These are phyloP conservation scores for Desmodus rotundus DNA, from an alignment of 2,113 vertebrate genomes.

Conservation along the genomic window DNA sequence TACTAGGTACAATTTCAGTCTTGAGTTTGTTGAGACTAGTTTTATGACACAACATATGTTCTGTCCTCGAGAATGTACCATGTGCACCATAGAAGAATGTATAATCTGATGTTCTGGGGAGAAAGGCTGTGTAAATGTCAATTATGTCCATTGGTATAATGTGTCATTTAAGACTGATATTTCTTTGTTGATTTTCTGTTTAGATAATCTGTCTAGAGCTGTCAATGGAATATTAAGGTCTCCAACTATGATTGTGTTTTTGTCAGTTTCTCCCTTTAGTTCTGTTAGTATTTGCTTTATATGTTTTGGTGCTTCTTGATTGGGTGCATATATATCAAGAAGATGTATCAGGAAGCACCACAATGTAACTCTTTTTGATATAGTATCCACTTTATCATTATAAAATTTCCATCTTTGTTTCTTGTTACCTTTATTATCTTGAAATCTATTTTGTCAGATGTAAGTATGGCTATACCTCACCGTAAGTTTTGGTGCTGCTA, in stretches of 20 bases:
- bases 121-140: not conserved
- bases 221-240: not conserved
- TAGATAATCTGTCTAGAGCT: not conserved
- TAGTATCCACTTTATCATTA: no score
- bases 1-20: not conserved
- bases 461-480: no score
- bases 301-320: not conserved
- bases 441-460: no score
- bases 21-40: not conserved
- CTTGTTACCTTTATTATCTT: no score
- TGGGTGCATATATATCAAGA: not conserved
- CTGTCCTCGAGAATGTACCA: not conserved
- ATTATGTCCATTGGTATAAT: not conserved
- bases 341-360: no score
- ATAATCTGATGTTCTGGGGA: no score
- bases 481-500: not conserved
- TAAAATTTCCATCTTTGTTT: no score
- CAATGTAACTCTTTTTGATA: no score
- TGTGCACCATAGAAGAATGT: not conserved
- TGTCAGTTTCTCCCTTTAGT: not conserved
- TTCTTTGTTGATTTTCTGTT: not conserved
- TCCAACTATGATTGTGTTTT: not conserved
- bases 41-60: not conserved
- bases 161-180: not conserved
- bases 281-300: not conserved